Conservation (phyloP, 1,140 invertebrate genomes). For the Drosophila ercepeae region DNA sequence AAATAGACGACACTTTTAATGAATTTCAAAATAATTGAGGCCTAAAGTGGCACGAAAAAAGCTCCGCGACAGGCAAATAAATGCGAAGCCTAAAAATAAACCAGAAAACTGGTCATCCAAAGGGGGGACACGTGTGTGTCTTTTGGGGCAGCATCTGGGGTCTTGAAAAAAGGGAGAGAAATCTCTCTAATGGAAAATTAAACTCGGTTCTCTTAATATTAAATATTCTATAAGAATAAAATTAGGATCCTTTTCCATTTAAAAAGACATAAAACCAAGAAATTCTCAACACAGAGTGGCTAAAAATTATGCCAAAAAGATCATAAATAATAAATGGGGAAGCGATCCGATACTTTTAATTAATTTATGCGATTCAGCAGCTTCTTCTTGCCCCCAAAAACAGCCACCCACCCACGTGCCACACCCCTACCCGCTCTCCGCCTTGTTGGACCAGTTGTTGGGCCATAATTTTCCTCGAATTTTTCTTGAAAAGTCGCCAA, state of each 20-base stretch:
- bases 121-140: background rate
- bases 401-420: conserved; percentile 10
- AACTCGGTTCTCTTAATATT: background rate
- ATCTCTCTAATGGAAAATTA: background rate
- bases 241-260: conserved; percentile 54
- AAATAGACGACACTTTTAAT: conserved; percentile 77
- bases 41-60: conserved; percentile 75
- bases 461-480: conserved; percentile 64
- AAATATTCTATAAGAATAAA: background rate
- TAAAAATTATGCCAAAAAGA: conserved; percentile 58
- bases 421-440: too few species aligned
- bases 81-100: conserved; percentile 71
- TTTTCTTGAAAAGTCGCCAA: conserved; percentile 73
- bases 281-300: conserved; percentile 40
- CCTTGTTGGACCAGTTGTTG: conserved; percentile 54
- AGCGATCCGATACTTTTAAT: conserved; percentile 48
- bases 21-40: conserved; percentile 80
- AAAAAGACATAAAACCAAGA: conserved; percentile 62
- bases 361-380: conserved; percentile 61
- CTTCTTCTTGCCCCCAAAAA: conserved; percentile 5
- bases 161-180: background rate
- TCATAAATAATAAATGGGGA: conserved; percentile 61
- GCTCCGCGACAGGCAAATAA: conserved; percentile 69
- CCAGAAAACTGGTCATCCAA: background rate
- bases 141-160: background rate